Conservation (phyloP, 1,140 invertebrate genomes). For the Gyrodactylus bullatarudis region DNA sequence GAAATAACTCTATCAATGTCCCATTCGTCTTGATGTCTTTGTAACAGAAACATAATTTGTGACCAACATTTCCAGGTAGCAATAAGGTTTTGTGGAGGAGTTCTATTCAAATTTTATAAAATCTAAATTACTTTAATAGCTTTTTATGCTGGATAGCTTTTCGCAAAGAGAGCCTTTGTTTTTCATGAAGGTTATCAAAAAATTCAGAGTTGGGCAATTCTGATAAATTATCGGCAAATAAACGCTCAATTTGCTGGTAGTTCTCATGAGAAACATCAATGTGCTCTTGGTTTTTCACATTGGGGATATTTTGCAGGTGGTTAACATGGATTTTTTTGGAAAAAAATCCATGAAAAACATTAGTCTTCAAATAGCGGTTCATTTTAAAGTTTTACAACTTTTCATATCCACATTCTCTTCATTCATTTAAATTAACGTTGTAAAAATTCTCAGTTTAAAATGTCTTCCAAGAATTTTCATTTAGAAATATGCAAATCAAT, state of each 20-base stretch:
- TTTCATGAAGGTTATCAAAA: background rate
- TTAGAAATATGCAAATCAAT: background rate
- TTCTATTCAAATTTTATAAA: too few species aligned
- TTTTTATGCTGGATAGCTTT: background rate
- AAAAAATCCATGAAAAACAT: background rate
- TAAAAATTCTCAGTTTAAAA: too few species aligned
- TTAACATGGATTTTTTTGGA: background rate
- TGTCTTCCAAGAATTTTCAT: background rate
- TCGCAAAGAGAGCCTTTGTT: background rate
- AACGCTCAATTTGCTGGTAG: background rate
- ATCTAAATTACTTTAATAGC: too few species aligned
- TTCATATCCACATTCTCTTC: too few species aligned
- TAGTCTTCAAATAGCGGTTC: too few species aligned
- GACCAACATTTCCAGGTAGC: background rate
- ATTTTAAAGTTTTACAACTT: too few species aligned
- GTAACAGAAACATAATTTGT: background rate
- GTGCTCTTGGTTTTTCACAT: background rate
- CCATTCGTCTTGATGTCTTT: background rate
- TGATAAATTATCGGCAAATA: background rate
- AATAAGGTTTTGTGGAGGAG: background rate
- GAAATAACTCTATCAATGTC: background rate
- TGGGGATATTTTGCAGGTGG: background rate
- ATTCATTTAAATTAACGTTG: too few species aligned
- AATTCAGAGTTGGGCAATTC: background rate
- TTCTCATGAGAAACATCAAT: background rate